Base-by-base conservation (phyloP, 2,888 invertebrate species). In the Nezara viridula region DNA sequence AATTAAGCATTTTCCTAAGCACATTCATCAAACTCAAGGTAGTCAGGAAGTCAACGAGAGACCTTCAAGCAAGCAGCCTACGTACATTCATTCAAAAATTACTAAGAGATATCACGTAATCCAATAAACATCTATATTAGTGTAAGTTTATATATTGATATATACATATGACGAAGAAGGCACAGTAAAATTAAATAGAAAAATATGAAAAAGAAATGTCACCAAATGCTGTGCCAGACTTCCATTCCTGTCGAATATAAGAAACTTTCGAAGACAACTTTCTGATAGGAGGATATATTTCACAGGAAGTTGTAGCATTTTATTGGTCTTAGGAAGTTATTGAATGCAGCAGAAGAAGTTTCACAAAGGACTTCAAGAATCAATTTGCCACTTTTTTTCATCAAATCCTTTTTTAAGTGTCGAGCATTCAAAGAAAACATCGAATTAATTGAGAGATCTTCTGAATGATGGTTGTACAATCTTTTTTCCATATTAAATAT, bases 251-350 rank as follows among this genome's bases (percentile, higher is more conserved):
- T 73, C 32, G 32, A 19, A 32, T 73, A 73, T 73, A 73, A 19
- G 32, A 73, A 73, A 73, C 66, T 73, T 73, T n/a, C n/a, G 37
- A 32, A 12, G 66, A 32, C 66, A 73, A 73, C 19, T 73, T 73
- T 73, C 19, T 73, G 66, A 73, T 73, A 73, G 66, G 27, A 73
- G 37, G 66, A 73, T 73, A 73, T 73, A 73, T 73, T 73, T 73
- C 66, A 73, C 32, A 21, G 37, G 66, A 73, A 73, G 14, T 73
- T 37, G 66, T 73, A 37, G 66, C 66, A 37, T 73, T 73, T 73
- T 73, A 73, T 73, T 73, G 66, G 19, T 24, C 66, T 73, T 73
- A 73, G 19, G 32, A 73, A 37, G 66, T 73, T 73, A 73, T 73
- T 73, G 66, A 73, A 73, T 73, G 66, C 66, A 73, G 37, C 6